A percentile compares a stretch with the other conserved stretches of the same genome.
phyloP scores from a whole-genome alignment of 64 coral and sea anemone genomes.

The Stylophora pistillata region DNA sequence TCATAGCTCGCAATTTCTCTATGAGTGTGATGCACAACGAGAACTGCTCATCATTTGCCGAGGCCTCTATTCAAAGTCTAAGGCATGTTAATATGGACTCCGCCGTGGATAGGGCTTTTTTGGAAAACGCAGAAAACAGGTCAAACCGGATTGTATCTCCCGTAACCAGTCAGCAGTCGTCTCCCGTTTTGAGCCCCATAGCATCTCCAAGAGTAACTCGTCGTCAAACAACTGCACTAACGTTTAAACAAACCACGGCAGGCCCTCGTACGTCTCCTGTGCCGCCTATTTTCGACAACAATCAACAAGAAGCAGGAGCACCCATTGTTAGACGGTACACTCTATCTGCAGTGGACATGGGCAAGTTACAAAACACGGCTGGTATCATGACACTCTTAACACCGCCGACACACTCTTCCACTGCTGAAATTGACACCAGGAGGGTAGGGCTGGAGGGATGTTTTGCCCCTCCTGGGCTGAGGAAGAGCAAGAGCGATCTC shows the following conservation, averaged over 20 bases:
- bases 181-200: not conserved
- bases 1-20: not conserved
- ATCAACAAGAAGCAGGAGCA: not conserved
- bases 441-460: not conserved
- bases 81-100: not conserved
- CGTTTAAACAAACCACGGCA: conserved; percentile 8
- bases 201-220: conserved; percentile 1
- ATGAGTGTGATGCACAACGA: not conserved
- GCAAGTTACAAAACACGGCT: not conserved
- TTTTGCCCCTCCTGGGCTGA: conserved; percentile 24
- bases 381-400: not conserved
- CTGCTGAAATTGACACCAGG: not conserved
- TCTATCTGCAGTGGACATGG: conserved; percentile 22
- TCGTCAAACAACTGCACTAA: not conserved
- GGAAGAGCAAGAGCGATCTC: conserved; percentile 42
- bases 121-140: not conserved
- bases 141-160: not conserved
- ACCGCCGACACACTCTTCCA: not conserved
- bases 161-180: not conserved
- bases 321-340: conserved; percentile 28
- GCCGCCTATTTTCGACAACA: not conserved
- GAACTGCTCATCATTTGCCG: not conserved
- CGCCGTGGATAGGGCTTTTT: not conserved
- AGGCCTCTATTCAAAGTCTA: not conserved
- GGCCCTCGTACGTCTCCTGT: conserved; percentile 7